A percentile compares a stretch with the other conserved stretches of the same genome.
Evolutionary conservation across 1,140 invertebrate species (phyloP).

Genomic region (Drosophila serrata): DNA sequence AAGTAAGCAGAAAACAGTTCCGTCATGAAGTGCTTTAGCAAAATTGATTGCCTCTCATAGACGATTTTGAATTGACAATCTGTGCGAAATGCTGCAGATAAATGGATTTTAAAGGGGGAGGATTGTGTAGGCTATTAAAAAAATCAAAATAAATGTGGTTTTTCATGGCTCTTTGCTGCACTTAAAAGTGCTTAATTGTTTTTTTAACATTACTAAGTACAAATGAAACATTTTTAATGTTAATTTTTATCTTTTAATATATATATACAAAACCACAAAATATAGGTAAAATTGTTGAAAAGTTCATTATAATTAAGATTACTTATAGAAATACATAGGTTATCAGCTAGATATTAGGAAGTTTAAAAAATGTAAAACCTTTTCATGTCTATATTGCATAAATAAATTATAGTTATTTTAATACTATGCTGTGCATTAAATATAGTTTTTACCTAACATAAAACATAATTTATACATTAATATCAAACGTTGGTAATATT

Average conservation of each 20-base stretch:
- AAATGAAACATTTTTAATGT: not conserved
- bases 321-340: not conserved
- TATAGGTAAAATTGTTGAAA: too few species aligned
- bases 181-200: not conserved
- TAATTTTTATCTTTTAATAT: too few species aligned
- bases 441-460: not conserved
- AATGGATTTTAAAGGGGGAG: conserved; percentile 4
- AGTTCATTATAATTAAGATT: not conserved
- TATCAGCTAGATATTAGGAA: not conserved
- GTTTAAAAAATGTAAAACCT: not conserved
- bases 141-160: not conserved
- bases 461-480: not conserved
- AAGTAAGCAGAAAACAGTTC: conserved; percentile 33
- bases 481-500: too few species aligned
- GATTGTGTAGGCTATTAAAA: not conserved
- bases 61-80: conserved; percentile 28
- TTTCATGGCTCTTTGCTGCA: not conserved
- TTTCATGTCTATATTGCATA: not conserved
- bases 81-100: not conserved
- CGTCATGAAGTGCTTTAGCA: conserved; percentile 38
- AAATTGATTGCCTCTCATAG: conserved; percentile 27
- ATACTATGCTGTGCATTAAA: not conserved
- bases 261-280: not conserved
- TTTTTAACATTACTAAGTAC: not conserved
- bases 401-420: too few species aligned